Conservation (phyloP, 2,888 invertebrate species). For the Tinea semifulvella region DNA sequence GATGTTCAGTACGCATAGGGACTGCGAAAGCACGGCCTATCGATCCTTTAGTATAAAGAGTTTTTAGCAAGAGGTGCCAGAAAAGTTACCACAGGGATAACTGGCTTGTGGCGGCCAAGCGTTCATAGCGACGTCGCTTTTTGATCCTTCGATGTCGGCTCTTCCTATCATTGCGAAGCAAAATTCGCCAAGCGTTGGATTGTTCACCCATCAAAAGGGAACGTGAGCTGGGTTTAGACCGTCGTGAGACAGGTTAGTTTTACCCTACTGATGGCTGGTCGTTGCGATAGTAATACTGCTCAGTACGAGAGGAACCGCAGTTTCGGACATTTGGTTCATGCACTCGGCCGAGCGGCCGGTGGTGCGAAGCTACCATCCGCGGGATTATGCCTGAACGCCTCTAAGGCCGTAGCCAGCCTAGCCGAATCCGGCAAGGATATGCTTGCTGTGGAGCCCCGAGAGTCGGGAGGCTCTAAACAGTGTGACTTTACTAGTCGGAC, state of each 20-base stretch:
- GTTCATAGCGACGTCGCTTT: conserved; percentile 73
- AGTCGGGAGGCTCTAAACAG: conserved; percentile 55
- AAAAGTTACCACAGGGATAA: conserved; percentile 78
- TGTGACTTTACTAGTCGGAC: conserved; percentile 41
- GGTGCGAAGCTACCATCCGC: conserved; percentile 73
- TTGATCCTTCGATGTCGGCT: conserved; percentile 79
- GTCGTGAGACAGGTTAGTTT: conserved; percentile 72
- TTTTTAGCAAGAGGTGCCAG: conserved; percentile 73
- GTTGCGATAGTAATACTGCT: conserved; percentile 65
- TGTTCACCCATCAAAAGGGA: conserved; percentile 75
- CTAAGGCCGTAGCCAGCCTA: conserved; percentile 71
- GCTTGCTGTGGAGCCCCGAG: conserved; percentile 40
- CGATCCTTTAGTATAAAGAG: conserved; percentile 69
- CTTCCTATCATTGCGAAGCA: conserved; percentile 79
- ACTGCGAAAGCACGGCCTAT: conserved; percentile 74
- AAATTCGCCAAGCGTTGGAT: conserved; percentile 77
- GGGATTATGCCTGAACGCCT: conserved; percentile 70
- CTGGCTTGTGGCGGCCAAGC: conserved; percentile 73
- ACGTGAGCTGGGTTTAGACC: conserved; percentile 74
- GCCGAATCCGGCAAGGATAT: conserved; percentile 57
- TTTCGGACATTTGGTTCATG: conserved; percentile 70
- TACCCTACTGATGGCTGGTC: conserved; percentile 65
- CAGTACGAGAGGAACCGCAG: conserved; percentile 68
- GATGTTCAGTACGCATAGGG: conserved; percentile 71
- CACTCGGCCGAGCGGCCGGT: conserved; percentile 70